These are phyloP conservation scores for Petrophora chlorosata DNA, from an alignment of 2,888 invertebrate species.

Conservation along the genomic window DNA sequence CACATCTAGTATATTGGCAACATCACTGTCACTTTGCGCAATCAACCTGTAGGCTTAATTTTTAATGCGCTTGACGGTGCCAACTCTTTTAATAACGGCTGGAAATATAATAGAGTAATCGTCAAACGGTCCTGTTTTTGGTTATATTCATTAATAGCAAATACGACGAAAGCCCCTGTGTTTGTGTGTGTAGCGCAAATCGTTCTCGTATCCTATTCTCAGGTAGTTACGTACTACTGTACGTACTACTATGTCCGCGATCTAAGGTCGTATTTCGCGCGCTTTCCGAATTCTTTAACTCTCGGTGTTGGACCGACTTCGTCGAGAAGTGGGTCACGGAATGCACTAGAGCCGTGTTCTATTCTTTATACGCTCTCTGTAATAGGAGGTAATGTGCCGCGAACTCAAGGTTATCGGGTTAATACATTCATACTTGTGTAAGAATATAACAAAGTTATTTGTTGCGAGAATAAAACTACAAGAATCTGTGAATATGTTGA, in stretches of 20 bases:
- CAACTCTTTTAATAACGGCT: too few relatives aligned
- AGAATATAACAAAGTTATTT: neutral
- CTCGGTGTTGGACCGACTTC: constrained; percentile 17
- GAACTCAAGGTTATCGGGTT: neutral
- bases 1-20: too few relatives aligned
- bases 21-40: too few relatives aligned
- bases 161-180: too few relatives aligned
- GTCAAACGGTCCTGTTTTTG: too few relatives aligned
- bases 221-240: neutral
- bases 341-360: constrained; percentile 1
- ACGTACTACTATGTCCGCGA: neutral
- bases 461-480: neutral
- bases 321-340: constrained; percentile 20
- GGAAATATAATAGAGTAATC: too few relatives aligned
- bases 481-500: too few relatives aligned
- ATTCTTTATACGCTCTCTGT: constrained; percentile 4
- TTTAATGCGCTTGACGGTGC: too few relatives aligned
- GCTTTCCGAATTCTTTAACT: constrained; percentile 19
- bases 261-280: constrained; percentile 2
- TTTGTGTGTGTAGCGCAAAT: too few relatives aligned
- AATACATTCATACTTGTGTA: neutral
- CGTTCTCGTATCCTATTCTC: too few relatives aligned
- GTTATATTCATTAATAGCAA: too few relatives aligned
- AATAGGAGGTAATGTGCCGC: constrained; percentile 3
- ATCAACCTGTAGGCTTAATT: too few relatives aligned